A percentile compares a stretch with the other conserved stretches of the same genome.
These are phyloP conservation scores for Acanthosepion pharaonis DNA, from an alignment of 2,888 invertebrate species.

Conservation along the genomic window DNA sequence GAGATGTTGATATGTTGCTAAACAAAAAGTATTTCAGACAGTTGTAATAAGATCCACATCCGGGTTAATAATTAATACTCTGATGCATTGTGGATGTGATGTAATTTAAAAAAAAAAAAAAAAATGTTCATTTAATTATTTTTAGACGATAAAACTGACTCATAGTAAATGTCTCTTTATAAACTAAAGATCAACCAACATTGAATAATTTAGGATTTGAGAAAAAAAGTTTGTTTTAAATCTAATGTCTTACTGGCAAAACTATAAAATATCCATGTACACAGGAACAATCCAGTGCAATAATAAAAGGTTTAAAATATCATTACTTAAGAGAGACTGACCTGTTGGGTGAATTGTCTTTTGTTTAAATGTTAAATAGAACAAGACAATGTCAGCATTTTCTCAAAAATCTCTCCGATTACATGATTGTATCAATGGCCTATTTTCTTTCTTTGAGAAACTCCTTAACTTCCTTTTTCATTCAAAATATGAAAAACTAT, in stretches of 20 bases:
- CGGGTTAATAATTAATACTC: too few relatives aligned
- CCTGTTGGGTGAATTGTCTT: neutral
- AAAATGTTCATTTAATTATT: too few relatives aligned
- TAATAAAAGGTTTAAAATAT: neutral
- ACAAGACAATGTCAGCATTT: conserved; percentile 33
- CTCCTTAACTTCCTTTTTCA: neutral
- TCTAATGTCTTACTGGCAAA: neutral
- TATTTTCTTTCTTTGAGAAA: neutral
- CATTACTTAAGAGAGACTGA: neutral
- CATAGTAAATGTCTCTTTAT: neutral
- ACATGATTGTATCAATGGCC: conserved; percentile 21
- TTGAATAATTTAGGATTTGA: neutral
- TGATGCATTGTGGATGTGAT: too few relatives aligned
- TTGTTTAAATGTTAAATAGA: conserved; percentile 9
- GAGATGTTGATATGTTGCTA: too few relatives aligned
- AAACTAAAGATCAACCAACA: neutral
- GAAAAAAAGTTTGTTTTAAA: neutral
- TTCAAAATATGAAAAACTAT: conserved; percentile 33
- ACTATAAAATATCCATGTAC: neutral
- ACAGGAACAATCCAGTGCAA: neutral
- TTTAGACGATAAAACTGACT: neutral
- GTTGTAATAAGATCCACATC: too few relatives aligned
- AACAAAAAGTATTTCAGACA: too few relatives aligned
- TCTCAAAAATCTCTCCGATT: neutral
- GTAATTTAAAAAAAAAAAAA: too few relatives aligned